Evolutionary conservation across 2,113 vertebrate species (phyloP).

Genomic region (Myrmophylax atrothorax): DNA sequence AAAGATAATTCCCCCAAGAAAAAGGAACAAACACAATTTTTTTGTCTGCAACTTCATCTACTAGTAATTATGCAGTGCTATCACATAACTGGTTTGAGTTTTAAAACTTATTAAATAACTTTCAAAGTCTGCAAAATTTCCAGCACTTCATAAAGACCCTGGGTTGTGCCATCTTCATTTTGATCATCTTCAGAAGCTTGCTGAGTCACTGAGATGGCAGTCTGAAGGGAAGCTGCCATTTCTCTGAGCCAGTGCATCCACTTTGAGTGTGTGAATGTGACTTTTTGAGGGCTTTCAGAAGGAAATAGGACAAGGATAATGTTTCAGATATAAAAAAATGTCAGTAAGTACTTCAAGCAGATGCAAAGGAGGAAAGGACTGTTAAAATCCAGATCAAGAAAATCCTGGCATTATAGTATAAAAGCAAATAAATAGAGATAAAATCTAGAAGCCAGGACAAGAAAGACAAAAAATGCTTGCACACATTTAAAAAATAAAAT

Average conservation of each 20-base stretch:
- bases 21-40: background rate
- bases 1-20: background rate
- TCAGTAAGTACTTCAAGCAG: background rate
- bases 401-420: background rate
- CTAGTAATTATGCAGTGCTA: background rate
- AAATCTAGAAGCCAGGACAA: background rate
- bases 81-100: background rate
- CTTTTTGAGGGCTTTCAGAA: background rate
- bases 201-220: conserved; percentile 4
- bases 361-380: background rate
- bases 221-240: background rate
- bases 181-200: background rate
- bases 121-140: background rate
- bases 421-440: background rate
- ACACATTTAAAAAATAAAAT: background rate
- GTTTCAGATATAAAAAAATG: background rate
- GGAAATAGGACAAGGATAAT: background rate
- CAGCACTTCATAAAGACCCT: background rate
- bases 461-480: background rate
- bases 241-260: background rate
- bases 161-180: background rate
- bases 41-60: background rate
- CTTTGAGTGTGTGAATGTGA: background rate
- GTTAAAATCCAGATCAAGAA: background rate
- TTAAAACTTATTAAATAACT: background rate